phyloP scores from a whole-genome alignment of 1,140 invertebrate species.

The Hypsibius dujardini region DNA sequence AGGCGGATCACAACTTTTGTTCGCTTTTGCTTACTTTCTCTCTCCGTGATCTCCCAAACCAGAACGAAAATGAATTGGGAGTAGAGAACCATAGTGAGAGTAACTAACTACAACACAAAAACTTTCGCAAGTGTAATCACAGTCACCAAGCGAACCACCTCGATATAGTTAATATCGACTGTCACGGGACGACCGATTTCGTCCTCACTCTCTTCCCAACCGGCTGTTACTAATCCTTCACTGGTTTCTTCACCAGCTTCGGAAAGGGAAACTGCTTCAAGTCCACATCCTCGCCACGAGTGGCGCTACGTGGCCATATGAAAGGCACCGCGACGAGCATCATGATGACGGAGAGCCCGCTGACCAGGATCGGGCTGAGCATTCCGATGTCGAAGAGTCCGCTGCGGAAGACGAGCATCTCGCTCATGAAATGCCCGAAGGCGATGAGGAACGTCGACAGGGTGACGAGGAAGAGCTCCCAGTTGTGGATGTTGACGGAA shows the following conservation, averaged over 20 bases:
- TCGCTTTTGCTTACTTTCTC: too few relatives aligned
- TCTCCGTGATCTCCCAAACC: too few relatives aligned
- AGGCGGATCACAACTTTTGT: too few relatives aligned
- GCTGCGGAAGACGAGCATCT: conserved; percentile 25
- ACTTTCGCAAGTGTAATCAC: too few relatives aligned
- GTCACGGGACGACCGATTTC: neutral
- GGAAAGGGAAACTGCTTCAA: neutral
- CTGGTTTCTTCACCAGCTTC: neutral
- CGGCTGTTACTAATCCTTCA: neutral
- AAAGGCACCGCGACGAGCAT: neutral
- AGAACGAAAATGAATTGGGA: too few relatives aligned
- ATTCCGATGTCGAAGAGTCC: conserved; percentile 18
- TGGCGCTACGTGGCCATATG: conserved; percentile 5
- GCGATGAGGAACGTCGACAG: conserved; percentile 27
- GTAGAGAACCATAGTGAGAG: too few relatives aligned
- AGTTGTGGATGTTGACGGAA: conserved; percentile 22
- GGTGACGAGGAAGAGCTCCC: conserved; percentile 25
- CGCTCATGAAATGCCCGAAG: conserved; percentile 25
- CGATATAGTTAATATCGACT: neutral
- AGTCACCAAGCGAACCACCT: too few relatives aligned
- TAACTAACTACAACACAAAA: too few relatives aligned
- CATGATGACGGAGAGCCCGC: neutral
- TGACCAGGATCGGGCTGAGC: neutral
- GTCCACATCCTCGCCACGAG: neutral
- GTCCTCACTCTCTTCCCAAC: neutral